Base-by-base conservation (phyloP, 2,797 vertebrate species). In the Sebastes vulpes region DNA sequence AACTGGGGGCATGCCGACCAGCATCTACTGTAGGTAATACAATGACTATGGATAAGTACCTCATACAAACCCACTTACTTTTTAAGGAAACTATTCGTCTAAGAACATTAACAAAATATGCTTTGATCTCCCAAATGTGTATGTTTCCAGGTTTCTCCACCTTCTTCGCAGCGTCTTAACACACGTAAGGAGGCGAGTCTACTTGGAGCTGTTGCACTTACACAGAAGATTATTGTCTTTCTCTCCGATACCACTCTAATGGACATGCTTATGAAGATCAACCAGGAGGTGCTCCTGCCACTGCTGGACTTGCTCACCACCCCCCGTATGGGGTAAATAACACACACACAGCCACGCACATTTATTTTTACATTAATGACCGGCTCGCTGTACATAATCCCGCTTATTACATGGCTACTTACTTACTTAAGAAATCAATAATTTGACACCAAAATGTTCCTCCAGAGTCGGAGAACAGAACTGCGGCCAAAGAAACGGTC, bases 251-350 rank as follows among this genome's bases (percentile, higher is more conserved):
- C 97, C 75, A 99, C 98, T 0, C 96, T 99, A 52, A 99, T 99
- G 98, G 98, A 99, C 91, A 99, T 99, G 93, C 96, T 99, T 6
- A 98, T 98, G 95, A 99, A 98, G 79, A 97, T 99, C 90, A 99
- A 97, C 91, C 98, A 98, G 77, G 98, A 99, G 82, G 97, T 99
- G 78, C 94, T 99, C 60, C 94, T 99, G 50, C 99, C 99, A 0
- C 96, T 99, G 68, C 94, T 99, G 67, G 95, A 97, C 86, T 96
- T 98, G 84, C 97, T 99, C 61, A 99, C 98, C 5, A 99, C 98
- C 0, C 96, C 96, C 0, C 83, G 89, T 26, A 88, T 98, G 6
- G 96, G 98, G 98, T 99, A 93, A 93, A 81, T 75, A 66, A 50
- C 61, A 64, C 46, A 56, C 42, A 57, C 6, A 58, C 58, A 65